phyloP scores from a whole-genome alignment of 2,888 invertebrate genomes.

The Patella caerulea region DNA sequence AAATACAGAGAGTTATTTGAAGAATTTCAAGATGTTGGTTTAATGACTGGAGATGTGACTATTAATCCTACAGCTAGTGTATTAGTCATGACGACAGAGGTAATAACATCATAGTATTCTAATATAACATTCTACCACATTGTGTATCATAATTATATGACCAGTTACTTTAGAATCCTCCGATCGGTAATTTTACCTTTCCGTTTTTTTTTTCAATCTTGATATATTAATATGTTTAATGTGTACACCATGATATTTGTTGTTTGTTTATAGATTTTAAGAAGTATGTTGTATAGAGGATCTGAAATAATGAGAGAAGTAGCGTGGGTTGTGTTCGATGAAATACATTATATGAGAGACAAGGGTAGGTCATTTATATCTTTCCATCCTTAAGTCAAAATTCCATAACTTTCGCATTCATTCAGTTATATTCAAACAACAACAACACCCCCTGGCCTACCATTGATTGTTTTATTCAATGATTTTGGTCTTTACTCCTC shows the following conservation, averaged over 20 bases:
- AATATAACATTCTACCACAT: no score
- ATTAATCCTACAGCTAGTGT: slow-evolving; percentile 98
- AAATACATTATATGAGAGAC: slow-evolving; percentile 99
- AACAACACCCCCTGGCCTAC: no score
- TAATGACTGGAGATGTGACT: slow-evolving; percentile 99
- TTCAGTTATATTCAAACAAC: no score
- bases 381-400: no score
- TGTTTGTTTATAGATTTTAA: slow-evolving; percentile 80
- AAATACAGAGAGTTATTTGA: slow-evolving; percentile 98
- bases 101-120: slow-evolving; percentile 26
- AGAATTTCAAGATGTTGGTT: slow-evolving; percentile 96
- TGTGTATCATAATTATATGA: no score
- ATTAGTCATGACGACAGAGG: slow-evolving; percentile 99
- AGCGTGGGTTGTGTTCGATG: slow-evolving; percentile 99
- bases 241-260: not conserved
- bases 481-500: no score
- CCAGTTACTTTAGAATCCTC: no score
- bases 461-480: no score
- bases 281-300: slow-evolving; percentile 98
- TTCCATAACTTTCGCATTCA: no score
- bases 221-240: not conserved
- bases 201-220: not conserved
- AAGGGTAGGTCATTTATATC: slow-evolving; percentile 74
- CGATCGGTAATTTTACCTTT: no score
- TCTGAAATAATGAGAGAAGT: slow-evolving; percentile 99